Base-by-base conservation (phyloP, 64 coral and sea anemone genomes). In the Astreopora myriophthalma region DNA sequence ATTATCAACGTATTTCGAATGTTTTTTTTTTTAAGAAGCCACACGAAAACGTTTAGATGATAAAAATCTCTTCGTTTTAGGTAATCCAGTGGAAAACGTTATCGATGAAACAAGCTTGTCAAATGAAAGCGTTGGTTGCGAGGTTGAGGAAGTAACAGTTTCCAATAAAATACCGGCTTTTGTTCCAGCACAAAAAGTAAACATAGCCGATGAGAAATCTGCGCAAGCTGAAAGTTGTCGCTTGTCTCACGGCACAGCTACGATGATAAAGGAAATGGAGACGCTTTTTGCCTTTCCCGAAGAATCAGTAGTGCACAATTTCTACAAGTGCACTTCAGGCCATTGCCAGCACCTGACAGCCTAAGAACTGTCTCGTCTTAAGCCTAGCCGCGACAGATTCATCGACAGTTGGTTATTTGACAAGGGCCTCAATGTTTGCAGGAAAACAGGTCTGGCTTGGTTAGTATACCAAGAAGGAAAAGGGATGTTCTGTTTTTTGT, bases 281-380 rank as follows among this genome's bases (percentile, higher is more conserved):
- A 87, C 85, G 11, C 80, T 87, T 1, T 87, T 87, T 87, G 37
- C 85, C 12, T 87, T 87, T 87, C 69, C 85, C 10, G 24, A 87
- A 30, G 85, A 16, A 51, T 39, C 85, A 6, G 69, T 87, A 49
- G 68, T 73, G 44, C 66, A 73, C 25, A 87, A 72, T 27, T 87
- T 87, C 25, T 87, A 73, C 69, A 87, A 87, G 39, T 73, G 57
- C 52, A 87, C 69, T 72, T 87, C 40, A 23, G 69, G 72, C 12
- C 19, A 73, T 30, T 87, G 69, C 40, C 85, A 87, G 6, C 42
- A 87, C 67, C 69, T 57, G 68, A 73, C 40, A 87, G 6, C 69
- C 42, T 67, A 87, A 5, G 69, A 87, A 30, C 85, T 52, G 17
- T 13, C 40, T 17, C 69, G 40, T 73, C 85, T 87, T 10, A 87